These are phyloP conservation scores for Cryptoblepharus egeriae DNA, from an alignment of 2,797 vertebrate genomes.

Conservation along the genomic window DNA sequence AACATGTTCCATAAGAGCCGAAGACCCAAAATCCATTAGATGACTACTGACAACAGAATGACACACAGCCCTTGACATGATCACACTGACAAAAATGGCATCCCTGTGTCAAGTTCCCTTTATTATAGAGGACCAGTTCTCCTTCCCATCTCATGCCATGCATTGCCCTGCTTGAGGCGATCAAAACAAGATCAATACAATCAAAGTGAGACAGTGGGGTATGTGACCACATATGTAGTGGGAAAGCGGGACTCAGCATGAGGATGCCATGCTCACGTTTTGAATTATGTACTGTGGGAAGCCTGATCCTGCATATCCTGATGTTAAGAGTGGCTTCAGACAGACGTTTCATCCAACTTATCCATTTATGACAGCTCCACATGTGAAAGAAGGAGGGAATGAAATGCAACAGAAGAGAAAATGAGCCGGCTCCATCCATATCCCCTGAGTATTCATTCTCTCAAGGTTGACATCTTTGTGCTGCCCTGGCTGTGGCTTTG, in stretches of 20 bases:
- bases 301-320: neutral
- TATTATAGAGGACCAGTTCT: too few relatives aligned
- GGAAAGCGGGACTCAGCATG: neutral
- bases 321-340: neutral
- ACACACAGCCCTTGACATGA: neutral
- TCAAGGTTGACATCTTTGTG: neutral
- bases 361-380: neutral
- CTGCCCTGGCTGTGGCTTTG: neutral
- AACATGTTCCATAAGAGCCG: neutral
- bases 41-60: too few relatives aligned
- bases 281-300: neutral
- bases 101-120: neutral
- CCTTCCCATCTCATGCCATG: neutral
- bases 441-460: slow-evolving; percentile 13
- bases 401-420: too few relatives aligned
- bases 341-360: neutral
- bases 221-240: too few relatives aligned
- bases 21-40: neutral
- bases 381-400: neutral
- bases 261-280: neutral
- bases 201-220: too few relatives aligned
- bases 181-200: neutral
- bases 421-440: neutral
- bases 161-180: neutral
- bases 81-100: neutral